These are phyloP conservation scores for Margaritifera margaritifera DNA, from an alignment of 2,888 invertebrate genomes.

Conservation along the genomic window DNA sequence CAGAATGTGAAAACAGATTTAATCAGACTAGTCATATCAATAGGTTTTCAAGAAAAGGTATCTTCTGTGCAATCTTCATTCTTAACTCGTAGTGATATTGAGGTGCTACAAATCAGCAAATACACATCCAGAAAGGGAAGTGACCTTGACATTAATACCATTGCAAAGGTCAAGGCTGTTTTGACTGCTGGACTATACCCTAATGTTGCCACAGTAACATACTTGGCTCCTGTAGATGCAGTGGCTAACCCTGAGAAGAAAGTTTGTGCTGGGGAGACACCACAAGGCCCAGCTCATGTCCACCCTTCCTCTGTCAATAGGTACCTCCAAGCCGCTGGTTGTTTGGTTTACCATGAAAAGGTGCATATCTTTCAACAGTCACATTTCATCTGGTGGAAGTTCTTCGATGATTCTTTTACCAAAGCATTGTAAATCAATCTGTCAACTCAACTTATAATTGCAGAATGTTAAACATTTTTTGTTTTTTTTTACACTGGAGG, in stretches of 20 bases:
- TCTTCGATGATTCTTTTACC: too few species aligned
- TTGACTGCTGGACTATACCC: conserved; percentile 92
- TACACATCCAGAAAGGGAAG: conserved; percentile 22
- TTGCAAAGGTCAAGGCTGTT: conserved; percentile 77
- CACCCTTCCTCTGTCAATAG: conserved; percentile 70
- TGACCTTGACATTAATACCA: conserved; percentile 45
- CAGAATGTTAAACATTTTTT: too few species aligned
- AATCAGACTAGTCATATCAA: conserved; percentile 56
- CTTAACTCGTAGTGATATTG: conserved; percentile 17
- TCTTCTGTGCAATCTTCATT: background rate
- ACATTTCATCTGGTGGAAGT: background rate
- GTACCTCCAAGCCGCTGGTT: conserved; percentile 56
- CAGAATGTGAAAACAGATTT: conserved; percentile 68
- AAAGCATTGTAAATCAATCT: too few species aligned
- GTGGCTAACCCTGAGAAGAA: conserved; percentile 49
- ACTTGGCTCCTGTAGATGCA: conserved; percentile 53
- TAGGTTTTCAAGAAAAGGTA: conserved; percentile 51
- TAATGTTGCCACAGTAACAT: conserved; percentile 77
- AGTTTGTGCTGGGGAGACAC: conserved; percentile 61
- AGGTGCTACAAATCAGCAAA: conserved; percentile 51
- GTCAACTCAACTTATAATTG: too few species aligned
- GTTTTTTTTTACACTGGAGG: too few species aligned
- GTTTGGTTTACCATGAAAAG: conserved; percentile 69
- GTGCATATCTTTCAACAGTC: conserved; percentile 29
- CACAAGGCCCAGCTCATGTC: conserved; percentile 60